Evolutionary conservation across 1,140 invertebrate species (phyloP).

Genomic region (Potamilus streckersoni): DNA sequence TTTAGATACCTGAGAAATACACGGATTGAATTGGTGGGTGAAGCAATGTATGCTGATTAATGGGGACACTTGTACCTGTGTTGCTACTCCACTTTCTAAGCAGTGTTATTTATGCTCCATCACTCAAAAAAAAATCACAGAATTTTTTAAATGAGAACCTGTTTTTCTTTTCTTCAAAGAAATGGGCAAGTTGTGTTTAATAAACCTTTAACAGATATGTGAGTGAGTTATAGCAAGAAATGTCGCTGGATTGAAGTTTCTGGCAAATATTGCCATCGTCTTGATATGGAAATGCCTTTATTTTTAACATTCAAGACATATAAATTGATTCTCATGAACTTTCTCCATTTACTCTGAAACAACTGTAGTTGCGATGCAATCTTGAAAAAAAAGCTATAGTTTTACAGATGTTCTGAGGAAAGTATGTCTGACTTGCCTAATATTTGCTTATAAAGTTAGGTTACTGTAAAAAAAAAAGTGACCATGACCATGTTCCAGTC

Average conservation of each 20-base stretch:
- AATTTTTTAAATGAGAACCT: neutral
- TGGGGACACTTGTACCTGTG: neutral
- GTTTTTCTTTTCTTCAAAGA: neutral
- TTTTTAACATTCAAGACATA: neutral
- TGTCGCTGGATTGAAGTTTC: neutral
- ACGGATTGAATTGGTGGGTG: neutral
- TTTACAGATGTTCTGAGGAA: too few species aligned
- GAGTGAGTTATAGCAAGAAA: neutral
- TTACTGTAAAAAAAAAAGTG: too few species aligned
- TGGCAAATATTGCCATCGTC: neutral
- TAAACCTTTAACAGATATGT: neutral
- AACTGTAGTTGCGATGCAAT: too few species aligned
- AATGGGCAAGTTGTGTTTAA: neutral
- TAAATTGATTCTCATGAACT: neutral
- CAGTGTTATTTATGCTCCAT: neutral
- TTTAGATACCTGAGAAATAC: neutral
- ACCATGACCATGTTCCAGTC: too few species aligned
- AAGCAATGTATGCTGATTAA: conserved; percentile 1
- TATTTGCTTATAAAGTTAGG: too few species aligned
- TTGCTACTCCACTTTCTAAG: neutral
- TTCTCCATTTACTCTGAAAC: too few species aligned
- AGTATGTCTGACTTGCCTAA: too few species aligned
- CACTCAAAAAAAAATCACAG: neutral
- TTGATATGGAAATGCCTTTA: neutral
- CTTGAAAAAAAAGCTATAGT: too few species aligned